Conservation (phyloP, 2,888 invertebrate genomes). For the Gymnocheta viridis region DNA sequence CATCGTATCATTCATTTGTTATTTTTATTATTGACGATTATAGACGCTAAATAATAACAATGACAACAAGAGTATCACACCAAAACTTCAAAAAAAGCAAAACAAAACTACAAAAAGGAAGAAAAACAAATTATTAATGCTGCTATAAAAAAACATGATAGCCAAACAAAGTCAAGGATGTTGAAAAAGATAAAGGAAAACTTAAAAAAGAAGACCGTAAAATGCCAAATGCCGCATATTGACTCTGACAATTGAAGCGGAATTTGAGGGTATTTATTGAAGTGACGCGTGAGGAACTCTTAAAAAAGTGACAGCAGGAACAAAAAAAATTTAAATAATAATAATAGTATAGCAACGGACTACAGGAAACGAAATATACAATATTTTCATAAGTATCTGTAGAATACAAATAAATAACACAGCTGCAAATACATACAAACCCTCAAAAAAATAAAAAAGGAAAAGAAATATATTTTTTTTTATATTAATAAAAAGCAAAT, state of each 20-base stretch:
- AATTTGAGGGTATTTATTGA: constrained; percentile 63
- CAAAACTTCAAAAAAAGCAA: not conserved
- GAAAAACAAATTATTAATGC: constrained; percentile 11
- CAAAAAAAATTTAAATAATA: constrained; percentile 7
- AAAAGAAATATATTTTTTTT: not conserved
- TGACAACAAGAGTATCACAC: constrained; percentile 38
- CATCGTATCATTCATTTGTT: constrained; percentile 45
- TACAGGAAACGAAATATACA: not conserved
- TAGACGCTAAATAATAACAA: constrained; percentile 50
- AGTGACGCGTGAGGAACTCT: constrained; percentile 59
- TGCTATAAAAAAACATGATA: constrained; percentile 7
- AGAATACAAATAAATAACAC: not conserved
- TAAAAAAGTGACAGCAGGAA: constrained; percentile 49
- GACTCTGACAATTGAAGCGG: constrained; percentile 67
- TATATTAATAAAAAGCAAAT: not conserved
- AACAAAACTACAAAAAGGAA: not conserved
- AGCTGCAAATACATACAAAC: not conserved
- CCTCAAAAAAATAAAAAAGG: not conserved
- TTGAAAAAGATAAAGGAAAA: not conserved
- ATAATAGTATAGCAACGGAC: not conserved
- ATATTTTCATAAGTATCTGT: constrained; percentile 11
- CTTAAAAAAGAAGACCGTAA: constrained; percentile 32
- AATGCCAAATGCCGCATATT: constrained; percentile 55
- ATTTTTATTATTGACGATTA: constrained; percentile 47
- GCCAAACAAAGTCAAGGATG: not conserved